phyloP scores from a whole-genome alignment of 2,113 vertebrate genomes.

The Saguinus imperator region DNA sequence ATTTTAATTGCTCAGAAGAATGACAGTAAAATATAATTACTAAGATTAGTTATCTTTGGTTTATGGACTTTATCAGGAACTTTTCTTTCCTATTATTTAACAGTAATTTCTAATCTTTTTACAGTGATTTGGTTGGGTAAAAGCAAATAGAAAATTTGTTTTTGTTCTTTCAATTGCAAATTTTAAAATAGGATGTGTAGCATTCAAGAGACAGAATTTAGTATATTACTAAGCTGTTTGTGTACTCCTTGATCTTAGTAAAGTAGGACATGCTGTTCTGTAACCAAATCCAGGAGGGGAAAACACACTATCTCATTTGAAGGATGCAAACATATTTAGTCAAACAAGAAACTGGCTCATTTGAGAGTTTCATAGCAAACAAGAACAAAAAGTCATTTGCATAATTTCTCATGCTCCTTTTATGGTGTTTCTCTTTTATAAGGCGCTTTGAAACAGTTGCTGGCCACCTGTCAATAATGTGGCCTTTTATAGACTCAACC shows the following conservation, averaged over 20 bases:
- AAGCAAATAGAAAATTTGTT: not conserved
- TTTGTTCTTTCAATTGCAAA: not conserved
- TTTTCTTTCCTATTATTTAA: not conserved
- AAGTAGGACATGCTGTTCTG: not conserved
- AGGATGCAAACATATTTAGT: slow-evolving; percentile 46
- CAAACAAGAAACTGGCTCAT: slow-evolving; percentile 60
- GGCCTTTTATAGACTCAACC: slow-evolving; percentile 47
- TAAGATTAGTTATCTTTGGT: not conserved
- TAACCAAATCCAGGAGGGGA: not conserved
- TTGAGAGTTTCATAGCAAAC: slow-evolving; percentile 64
- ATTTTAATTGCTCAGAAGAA: not conserved
- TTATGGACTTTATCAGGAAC: not conserved
- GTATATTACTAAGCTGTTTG: not conserved
- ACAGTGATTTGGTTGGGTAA: not conserved
- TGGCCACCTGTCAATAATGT: slow-evolving; percentile 75
- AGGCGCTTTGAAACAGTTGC: slow-evolving; percentile 55
- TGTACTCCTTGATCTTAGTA: not conserved
- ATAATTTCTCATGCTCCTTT: slow-evolving; percentile 70
- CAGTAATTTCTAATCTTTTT: not conserved
- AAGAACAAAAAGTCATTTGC: slow-evolving; percentile 68
- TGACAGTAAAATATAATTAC: not conserved
- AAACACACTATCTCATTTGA: slow-evolving; percentile 47
- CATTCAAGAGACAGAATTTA: not conserved
- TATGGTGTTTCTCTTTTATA: slow-evolving; percentile 70
- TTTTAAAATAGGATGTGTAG: not conserved